A percentile compares a stretch with the other conserved stretches of the same genome.
These are phyloP conservation scores for Odontamblyopus lacepedii DNA, from an alignment of 2,797 vertebrate genomes.

Conservation along the genomic window DNA sequence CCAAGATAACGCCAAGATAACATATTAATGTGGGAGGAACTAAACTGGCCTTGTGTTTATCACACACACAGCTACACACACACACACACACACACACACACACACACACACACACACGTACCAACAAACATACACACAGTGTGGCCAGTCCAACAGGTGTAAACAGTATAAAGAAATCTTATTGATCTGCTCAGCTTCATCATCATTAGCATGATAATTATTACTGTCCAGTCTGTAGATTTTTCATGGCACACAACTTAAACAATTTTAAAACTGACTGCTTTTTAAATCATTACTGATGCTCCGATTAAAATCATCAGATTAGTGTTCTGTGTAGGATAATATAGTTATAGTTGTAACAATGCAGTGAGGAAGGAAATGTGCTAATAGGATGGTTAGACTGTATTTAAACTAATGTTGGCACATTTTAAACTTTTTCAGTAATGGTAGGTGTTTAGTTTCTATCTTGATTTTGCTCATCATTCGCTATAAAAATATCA, in stretches of 20 bases:
- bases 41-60: constrained; percentile 68
- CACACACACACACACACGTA: constrained; percentile 25
- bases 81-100: constrained; percentile 39
- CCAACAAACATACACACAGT: constrained; percentile 66
- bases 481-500: not conserved
- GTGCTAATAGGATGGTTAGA: not conserved
- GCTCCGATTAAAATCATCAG: constrained; percentile 50
- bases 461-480: not conserved
- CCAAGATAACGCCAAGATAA: constrained; percentile 35
- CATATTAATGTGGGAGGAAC: constrained; percentile 48
- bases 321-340: constrained; percentile 3
- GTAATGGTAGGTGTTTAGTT: not conserved
- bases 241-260: constrained; percentile 63
- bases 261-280: constrained; percentile 31
- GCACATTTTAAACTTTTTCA: not conserved
- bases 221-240: constrained; percentile 43
- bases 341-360: not conserved
- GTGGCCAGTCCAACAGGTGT: constrained; percentile 74
- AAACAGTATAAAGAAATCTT: constrained; percentile 73
- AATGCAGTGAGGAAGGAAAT: not conserved
- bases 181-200: constrained; percentile 68
- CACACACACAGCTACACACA: constrained; percentile 34
- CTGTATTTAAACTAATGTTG: not conserved
- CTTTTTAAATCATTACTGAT: constrained; percentile 32
- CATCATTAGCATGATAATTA: constrained; percentile 37